phyloP scores from a whole-genome alignment of 2,888 invertebrate species.

The Formica aserva region DNA sequence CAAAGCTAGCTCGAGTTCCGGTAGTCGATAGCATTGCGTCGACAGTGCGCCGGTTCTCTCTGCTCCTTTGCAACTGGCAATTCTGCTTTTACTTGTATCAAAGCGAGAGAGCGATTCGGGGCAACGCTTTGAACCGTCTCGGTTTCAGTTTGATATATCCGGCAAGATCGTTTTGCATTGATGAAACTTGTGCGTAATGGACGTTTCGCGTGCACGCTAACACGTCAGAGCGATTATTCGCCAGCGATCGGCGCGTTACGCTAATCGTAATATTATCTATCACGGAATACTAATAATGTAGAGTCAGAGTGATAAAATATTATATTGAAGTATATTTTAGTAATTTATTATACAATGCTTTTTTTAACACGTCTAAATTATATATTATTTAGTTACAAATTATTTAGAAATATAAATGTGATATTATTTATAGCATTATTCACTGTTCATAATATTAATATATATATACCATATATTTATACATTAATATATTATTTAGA shows the following conservation, averaged over 20 bases:
- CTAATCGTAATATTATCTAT: neutral
- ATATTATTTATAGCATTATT: no score
- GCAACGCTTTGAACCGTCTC: slow-evolving; percentile 44
- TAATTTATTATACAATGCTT: neutral
- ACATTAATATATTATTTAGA: no score
- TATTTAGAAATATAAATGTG: neutral
- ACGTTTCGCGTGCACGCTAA: slow-evolving; percentile 28
- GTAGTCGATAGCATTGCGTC: slow-evolving; percentile 63
- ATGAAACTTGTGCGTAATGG: slow-evolving; percentile 35
- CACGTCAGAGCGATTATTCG: slow-evolving; percentile 21
- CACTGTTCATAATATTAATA: no score
- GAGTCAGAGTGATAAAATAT: neutral
- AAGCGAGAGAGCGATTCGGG: slow-evolving; percentile 56
- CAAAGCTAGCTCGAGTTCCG: slow-evolving; percentile 65
- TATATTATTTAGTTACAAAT: neutral
- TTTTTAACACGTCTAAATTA: neutral
- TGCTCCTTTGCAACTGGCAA: slow-evolving; percentile 63
- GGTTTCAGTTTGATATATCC: slow-evolving; percentile 47
- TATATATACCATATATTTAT: neutral
- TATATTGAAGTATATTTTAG: neutral
- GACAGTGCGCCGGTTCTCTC: slow-evolving; percentile 51
- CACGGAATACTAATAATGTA: neutral
- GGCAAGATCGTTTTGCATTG: slow-evolving; percentile 44
- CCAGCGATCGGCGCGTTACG: neutral
- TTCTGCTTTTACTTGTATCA: slow-evolving; percentile 60